Percentiles rank a stretch among this genome's conserved stretches.
Evolutionary conservation across 2,888 invertebrate genomes (phyloP).

Genomic region (Esperia sulphurella): DNA sequence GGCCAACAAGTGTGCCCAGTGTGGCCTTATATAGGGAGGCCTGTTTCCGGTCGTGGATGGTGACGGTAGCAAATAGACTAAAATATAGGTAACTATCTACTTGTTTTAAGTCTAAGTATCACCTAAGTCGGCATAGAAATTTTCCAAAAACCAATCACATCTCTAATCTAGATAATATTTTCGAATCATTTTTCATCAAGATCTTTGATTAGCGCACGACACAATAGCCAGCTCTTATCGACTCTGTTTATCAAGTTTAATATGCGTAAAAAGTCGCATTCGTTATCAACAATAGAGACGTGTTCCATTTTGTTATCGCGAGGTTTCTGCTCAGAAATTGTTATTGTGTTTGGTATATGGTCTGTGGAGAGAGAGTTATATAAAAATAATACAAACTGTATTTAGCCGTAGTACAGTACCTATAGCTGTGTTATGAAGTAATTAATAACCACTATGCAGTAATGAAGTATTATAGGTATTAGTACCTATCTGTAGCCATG

Average conservation of each 20-base stretch:
- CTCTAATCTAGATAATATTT: conserved; percentile 40
- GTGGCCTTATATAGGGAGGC: no score
- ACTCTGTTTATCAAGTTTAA: conserved; percentile 66
- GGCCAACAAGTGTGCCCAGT: no score
- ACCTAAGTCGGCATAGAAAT: no score
- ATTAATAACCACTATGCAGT: no score
- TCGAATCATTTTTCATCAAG: conserved; percentile 62
- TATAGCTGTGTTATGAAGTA: not conserved
- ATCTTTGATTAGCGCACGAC: conserved; percentile 68
- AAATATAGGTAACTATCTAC: no score
- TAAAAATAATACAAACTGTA: conserved; percentile 1
- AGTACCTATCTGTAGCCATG: no score
- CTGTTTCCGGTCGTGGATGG: no score
- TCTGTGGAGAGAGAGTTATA: conserved; percentile 42
- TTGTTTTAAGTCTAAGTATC: no score
- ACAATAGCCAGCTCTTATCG: conserved; percentile 65
- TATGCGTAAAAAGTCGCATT: conserved; percentile 70
- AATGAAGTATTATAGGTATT: no score
- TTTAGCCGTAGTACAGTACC: not conserved
- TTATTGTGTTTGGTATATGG: conserved; percentile 69
- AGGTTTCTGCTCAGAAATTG: conserved; percentile 52
- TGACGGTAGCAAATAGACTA: no score
- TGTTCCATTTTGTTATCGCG: conserved; percentile 71
- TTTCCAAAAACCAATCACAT: conserved; percentile 16
- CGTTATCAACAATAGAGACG: conserved; percentile 49